Evolutionary conservation across 2,113 vertebrate species (phyloP).

Genomic region (Hystrix brachyura): DNA sequence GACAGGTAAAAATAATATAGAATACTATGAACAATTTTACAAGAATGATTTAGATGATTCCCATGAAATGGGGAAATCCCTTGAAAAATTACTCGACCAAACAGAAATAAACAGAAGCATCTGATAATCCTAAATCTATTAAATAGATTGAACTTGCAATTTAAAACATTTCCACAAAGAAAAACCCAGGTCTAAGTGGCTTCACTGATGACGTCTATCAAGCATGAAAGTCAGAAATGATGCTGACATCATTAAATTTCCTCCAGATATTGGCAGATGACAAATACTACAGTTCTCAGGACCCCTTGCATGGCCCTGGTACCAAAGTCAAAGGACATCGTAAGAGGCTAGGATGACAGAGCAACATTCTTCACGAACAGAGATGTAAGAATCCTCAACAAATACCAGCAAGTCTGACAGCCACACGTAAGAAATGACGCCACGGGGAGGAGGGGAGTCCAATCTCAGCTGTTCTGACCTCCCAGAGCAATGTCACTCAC

Average conservation of each 20-base stretch:
- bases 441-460: not conserved
- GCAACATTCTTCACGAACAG: not conserved
- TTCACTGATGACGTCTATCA: not conserved
- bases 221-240: not conserved
- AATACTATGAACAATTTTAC: not conserved
- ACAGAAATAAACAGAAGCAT: not conserved
- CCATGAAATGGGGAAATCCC: not conserved
- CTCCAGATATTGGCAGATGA: not conserved
- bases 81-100: not conserved
- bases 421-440: fast-evolving
- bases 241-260: not conserved
- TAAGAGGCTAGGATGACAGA: not conserved
- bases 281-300: too few species aligned
- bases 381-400: not conserved
- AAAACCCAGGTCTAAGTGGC: not conserved
- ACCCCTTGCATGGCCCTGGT: not conserved
- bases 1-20: not conserved
- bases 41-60: not conserved
- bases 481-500: not conserved
- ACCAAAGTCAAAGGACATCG: not conserved
- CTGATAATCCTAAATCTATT: not conserved
- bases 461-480: not conserved
- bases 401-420: not conserved
- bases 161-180: not conserved
- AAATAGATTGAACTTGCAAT: not conserved